Percentiles rank a stretch among this genome's conserved stretches.
Evolutionary conservation across 2,888 invertebrate species (phyloP).

Genomic region (Chirona hameri): DNA sequence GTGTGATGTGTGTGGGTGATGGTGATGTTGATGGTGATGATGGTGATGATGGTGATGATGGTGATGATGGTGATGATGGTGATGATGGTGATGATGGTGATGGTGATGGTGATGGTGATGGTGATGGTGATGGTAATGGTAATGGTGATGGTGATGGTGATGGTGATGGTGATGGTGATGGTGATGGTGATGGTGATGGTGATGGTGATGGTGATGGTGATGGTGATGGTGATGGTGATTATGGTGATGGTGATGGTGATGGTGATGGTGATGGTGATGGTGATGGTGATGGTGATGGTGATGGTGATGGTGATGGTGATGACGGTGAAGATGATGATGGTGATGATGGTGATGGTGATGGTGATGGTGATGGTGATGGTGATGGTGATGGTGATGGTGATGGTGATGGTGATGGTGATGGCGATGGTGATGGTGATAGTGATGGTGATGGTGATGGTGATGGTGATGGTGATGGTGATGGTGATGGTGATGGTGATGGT

Average conservation of each 20-base stretch:
- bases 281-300: too few relatives aligned
- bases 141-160: not conserved
- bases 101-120: constrained; percentile 1
- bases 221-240: too few relatives aligned
- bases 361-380: not conserved
- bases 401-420: not conserved
- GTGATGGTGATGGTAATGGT: not conserved
- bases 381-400: not conserved
- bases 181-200: not conserved
- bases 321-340: not conserved
- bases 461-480: constrained; percentile 22
- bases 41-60: too few relatives aligned
- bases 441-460: constrained; percentile 22
- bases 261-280: too few relatives aligned
- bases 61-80: constrained; percentile 6
- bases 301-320: too few relatives aligned
- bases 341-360: constrained; percentile 22
- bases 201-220: too few relatives aligned
- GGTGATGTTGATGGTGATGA: too few relatives aligned
- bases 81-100: constrained; percentile 7
- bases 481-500: constrained; percentile 22
- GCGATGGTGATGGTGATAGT: constrained; percentile 22
- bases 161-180: constrained; percentile 5
- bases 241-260: too few relatives aligned
- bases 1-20: too few relatives aligned